phyloP scores from a whole-genome alignment of 1,140 invertebrate species.

The Achatina immaculata region DNA sequence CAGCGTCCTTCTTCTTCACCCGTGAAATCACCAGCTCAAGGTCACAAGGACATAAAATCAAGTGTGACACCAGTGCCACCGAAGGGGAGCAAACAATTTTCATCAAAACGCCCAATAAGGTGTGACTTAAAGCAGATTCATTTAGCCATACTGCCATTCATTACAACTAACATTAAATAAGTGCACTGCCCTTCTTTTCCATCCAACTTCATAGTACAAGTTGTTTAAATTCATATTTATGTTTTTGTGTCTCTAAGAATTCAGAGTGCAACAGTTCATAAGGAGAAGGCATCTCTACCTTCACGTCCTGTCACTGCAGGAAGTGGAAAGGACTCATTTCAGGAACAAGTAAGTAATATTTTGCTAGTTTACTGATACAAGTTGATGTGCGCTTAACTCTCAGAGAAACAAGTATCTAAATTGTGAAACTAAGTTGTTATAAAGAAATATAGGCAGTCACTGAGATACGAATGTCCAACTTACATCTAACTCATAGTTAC shows the following conservation, averaged over 20 bases:
- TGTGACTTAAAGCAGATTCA: too few species aligned
- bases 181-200: too few species aligned
- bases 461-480: too few species aligned
- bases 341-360: not conserved
- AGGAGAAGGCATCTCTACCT: conserved; percentile 44
- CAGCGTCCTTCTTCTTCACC: not conserved
- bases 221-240: not conserved
- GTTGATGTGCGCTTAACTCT: too few species aligned
- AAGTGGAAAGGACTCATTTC: not conserved
- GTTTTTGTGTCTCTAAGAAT: conserved; percentile 26
- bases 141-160: too few species aligned
- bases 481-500: too few species aligned
- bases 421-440: too few species aligned
- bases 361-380: too few species aligned
- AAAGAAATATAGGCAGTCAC: too few species aligned
- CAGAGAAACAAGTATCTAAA: too few species aligned
- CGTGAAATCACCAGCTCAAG: not conserved
- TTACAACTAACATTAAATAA: too few species aligned
- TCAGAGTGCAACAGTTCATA: conserved; percentile 49
- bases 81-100: not conserved
- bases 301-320: conserved; percentile 51
- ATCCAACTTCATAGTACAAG: too few species aligned
- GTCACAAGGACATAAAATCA: not conserved
- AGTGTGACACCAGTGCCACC: conserved; percentile 21
- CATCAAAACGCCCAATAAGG: not conserved